Percentiles rank a stretch among this genome's conserved stretches.
Conservation (phyloP, 2,888 invertebrate genomes). For the Drosophila basisetae region DNA sequence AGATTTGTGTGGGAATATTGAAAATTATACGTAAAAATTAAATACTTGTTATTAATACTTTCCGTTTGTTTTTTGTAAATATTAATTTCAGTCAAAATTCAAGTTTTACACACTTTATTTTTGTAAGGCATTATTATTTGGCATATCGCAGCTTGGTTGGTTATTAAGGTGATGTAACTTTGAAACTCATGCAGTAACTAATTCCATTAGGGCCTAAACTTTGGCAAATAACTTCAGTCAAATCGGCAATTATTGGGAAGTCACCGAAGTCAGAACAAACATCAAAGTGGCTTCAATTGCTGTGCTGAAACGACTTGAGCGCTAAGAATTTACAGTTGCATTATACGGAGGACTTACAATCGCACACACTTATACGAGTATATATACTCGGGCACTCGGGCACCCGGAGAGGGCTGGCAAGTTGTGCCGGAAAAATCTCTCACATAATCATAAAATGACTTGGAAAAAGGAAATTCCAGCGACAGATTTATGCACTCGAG, state of each 20-base stretch:
- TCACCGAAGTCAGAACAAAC: conserved; percentile 64
- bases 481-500: conserved; percentile 76
- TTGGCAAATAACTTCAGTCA: conserved; percentile 32
- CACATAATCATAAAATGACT: conserved; percentile 80
- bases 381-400: background rate
- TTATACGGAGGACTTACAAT: conserved; percentile 51
- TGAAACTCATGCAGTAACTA: conserved; percentile 22
- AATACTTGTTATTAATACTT: background rate
- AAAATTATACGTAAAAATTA: background rate
- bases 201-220: conserved; percentile 25
- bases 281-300: conserved; percentile 73
- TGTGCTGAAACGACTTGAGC: conserved; percentile 59
- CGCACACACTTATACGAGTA: conserved; percentile 2
- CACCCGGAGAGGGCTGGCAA: conserved; percentile 51
- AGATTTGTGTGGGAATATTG: background rate
- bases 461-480: conserved; percentile 75
- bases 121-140: background rate
- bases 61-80: background rate
- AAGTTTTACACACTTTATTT: background rate
- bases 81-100: background rate
- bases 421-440: conserved; percentile 76
- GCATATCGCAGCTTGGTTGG: background rate
- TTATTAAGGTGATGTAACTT: conserved; percentile 1
- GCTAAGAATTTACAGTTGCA: conserved; percentile 68
- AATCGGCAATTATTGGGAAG: conserved; percentile 62